phyloP scores from a whole-genome alignment of 2,888 invertebrate genomes.

The Ennomos quercinarius region DNA sequence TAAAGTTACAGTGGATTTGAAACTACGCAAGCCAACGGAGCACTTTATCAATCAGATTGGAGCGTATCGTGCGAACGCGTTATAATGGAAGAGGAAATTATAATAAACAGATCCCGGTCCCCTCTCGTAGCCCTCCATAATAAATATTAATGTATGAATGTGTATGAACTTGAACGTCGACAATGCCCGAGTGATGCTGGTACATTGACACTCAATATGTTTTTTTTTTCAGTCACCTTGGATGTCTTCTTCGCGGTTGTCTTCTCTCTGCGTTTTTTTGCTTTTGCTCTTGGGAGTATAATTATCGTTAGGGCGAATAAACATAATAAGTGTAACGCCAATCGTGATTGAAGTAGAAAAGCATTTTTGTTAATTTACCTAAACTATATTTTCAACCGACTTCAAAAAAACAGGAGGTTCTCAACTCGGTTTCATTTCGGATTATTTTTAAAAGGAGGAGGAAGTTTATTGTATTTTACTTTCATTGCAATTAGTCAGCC shows the following conservation, averaged over 20 bases:
- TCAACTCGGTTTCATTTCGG: no score
- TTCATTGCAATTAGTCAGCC: no score
- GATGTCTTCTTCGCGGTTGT: slow-evolving; percentile 49
- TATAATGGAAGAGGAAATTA: slow-evolving; percentile 83
- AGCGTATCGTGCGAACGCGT: slow-evolving; percentile 81
- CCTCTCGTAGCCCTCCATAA: slow-evolving; percentile 76
- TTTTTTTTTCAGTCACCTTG: slow-evolving; percentile 59
- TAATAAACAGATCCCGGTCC: slow-evolving; percentile 82
- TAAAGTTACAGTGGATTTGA: background rate
- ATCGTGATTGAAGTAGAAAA: no score
- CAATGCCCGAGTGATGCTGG: slow-evolving; percentile 77
- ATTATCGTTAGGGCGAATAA: slow-evolving; percentile 11
- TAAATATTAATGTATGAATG: slow-evolving; percentile 84
- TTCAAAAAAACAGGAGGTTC: no score
- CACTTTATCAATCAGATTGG: slow-evolving; percentile 67
- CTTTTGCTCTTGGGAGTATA: slow-evolving; percentile 7
- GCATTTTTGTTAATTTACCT: no score
- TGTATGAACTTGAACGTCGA: slow-evolving; percentile 80
- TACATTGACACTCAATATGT: slow-evolving; percentile 82
- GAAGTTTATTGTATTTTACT: no score
- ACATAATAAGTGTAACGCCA: background rate
- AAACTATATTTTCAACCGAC: no score
- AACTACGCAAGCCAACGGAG: slow-evolving; percentile 18
- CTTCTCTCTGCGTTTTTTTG: slow-evolving; percentile 30
- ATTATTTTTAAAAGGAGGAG: no score